phyloP scores from a whole-genome alignment of 2,888 invertebrate species.

The Neoascia interrupta region DNA sequence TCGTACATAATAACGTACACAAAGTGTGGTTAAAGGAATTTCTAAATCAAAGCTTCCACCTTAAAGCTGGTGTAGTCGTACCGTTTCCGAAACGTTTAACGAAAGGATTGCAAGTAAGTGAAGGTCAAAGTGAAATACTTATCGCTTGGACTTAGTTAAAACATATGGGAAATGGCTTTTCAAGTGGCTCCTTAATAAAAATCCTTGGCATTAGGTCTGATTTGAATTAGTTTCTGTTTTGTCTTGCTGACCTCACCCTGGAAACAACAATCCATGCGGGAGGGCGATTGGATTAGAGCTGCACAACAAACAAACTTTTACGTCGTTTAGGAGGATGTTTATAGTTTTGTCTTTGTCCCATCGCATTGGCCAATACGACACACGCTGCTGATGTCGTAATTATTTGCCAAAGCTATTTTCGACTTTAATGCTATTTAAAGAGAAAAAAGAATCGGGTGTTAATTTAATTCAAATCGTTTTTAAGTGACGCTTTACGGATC shows the following conservation, averaged over 20 bases:
- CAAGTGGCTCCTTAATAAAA: background rate
- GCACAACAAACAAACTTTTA: no score
- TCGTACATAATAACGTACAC: no score
- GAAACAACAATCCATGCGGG: no score
- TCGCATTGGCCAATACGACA: constrained; percentile 8
- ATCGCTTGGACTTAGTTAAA: background rate
- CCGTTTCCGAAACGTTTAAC: background rate
- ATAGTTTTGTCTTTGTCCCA: no score
- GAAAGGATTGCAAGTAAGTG: constrained; percentile 3
- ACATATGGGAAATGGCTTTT: constrained; percentile 5
- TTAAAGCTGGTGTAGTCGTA: constrained; percentile 8
- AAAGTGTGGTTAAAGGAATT: constrained; percentile 37
- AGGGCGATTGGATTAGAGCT: no score
- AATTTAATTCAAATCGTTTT: no score
- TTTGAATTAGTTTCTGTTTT: background rate
- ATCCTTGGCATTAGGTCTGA: constrained; percentile 19
- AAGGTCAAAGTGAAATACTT: constrained; percentile 28
- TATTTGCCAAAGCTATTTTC: constrained; percentile 32
- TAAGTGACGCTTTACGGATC: no score
- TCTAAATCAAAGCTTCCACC: no score
- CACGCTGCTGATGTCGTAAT: constrained; percentile 11
- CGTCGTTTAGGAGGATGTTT: no score
- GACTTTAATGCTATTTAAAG: constrained; percentile 8
- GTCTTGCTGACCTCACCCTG: background rate
- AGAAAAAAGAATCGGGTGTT: no score